Base-by-base conservation (phyloP, 2,797 vertebrate species). In the Sebastes steindachneri region DNA sequence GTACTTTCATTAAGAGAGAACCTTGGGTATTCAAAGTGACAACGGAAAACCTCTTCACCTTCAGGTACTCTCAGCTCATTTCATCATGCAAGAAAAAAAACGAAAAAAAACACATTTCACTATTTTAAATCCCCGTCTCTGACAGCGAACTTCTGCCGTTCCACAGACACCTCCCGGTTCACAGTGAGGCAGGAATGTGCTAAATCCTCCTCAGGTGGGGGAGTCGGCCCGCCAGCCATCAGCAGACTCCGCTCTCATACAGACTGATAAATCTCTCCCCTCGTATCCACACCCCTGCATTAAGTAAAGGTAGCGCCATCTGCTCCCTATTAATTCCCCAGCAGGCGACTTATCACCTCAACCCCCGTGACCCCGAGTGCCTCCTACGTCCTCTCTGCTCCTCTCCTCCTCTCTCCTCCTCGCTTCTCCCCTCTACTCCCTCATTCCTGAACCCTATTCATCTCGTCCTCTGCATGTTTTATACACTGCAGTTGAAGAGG, bases 271-370 rank as follows among this genome's bases (percentile, higher is more conserved):
- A 95, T 94, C 85, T 92, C 90, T 84, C 80, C 73, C 69, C 73
- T 86, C 54, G 84, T 71, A 90, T 93, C 91, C 83, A 87, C 90
- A 93, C 89, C 90, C 90, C 90, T 89, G 86, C 88, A 91, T 93
- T 93, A 93, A 91, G 94, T 86, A 95, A 93, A 95, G 94, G 94
- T 95, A 95, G 92, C 92, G 33, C 92, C 94, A 95, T 95, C 94
- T 95, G 94, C 92, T 94, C 88, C 90, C 88, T 92, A 94, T 95
- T 95, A 95, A 95, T 95, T 93, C 93, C 89, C 89, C 92, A 88
- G 92, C 94, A 94, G 92, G 89, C 89, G 93, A 95, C 94, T 95
- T 95, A 95, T 95, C 94, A 94, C 93, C 93, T 93, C 89, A 80
- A 93, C 92, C 93, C 75, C 55, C 2, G 33, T 88, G 92, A 94